Evolutionary conservation across 2,797 vertebrate species (phyloP).

Genomic region (Lutjanus argentimaculatus): DNA sequence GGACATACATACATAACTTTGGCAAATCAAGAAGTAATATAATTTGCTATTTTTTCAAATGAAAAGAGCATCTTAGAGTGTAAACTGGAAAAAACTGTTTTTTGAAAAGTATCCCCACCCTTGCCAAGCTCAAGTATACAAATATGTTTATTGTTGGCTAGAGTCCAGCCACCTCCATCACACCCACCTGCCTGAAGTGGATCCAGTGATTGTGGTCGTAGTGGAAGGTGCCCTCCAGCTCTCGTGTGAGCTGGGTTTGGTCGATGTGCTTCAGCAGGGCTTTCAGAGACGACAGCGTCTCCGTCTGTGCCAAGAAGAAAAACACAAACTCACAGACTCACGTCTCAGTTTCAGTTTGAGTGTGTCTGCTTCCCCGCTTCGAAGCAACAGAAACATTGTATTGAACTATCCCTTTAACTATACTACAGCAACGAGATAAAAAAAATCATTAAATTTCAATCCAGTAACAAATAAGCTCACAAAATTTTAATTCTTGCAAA

Average conservation of each 20-base stretch:
- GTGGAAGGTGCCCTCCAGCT: conserved; percentile 88
- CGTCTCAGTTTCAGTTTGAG: conserved; percentile 12
- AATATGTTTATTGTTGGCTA: conserved; percentile 16
- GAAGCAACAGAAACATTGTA: conserved; percentile 9
- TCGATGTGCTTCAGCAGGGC: conserved; percentile 89
- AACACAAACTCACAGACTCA: conserved; percentile 25
- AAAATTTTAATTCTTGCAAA: not conserved
- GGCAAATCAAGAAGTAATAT: not conserved
- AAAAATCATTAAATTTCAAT: not conserved
- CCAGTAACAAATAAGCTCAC: not conserved
- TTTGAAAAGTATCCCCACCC: not conserved
- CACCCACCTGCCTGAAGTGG: conserved; percentile 88
- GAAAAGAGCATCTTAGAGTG: not conserved
- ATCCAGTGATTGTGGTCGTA: conserved; percentile 91
- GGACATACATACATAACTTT: not conserved
- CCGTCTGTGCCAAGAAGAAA: conserved; percentile 79
- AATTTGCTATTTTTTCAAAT: not conserved
- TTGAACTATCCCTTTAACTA: too few species aligned
- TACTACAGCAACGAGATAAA: too few species aligned
- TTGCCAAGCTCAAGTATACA: not conserved
- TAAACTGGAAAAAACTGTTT: not conserved
- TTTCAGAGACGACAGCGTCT: conserved; percentile 88
- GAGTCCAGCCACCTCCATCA: not conserved
- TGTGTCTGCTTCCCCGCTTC: not conserved
- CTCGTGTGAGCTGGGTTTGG: conserved; percentile 86